phyloP scores from a whole-genome alignment of 2,888 invertebrate species.

The Mellilla xanthometata region DNA sequence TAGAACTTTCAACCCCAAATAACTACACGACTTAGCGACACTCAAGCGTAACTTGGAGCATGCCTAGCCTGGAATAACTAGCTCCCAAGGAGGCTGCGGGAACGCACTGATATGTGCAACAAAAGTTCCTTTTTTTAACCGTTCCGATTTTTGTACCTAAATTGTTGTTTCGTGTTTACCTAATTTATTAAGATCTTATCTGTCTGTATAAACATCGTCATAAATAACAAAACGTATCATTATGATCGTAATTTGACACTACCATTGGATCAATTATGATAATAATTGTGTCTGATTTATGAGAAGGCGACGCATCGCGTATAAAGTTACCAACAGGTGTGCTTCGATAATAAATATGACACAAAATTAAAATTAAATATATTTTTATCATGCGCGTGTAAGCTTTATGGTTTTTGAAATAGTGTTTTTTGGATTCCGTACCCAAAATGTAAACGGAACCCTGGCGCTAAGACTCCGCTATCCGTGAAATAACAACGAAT shows the following conservation, averaged over 20 bases:
- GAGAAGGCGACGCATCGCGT: slow-evolving; percentile 5
- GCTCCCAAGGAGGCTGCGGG: no score
- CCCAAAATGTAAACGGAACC: no score
- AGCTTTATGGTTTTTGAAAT: slow-evolving; percentile 23
- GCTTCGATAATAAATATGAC: slow-evolving; percentile 27
- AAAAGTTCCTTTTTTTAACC: no score
- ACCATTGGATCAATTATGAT: slow-evolving; percentile 4
- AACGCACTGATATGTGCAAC: no score
- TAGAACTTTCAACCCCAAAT: no score
- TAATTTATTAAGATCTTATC: slow-evolving; percentile 8
- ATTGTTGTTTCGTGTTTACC: no score
- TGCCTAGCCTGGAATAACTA: no score
- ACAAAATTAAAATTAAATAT: slow-evolving; percentile 19
- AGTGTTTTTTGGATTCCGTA: slow-evolving; percentile 19
- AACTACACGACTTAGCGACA: no score
- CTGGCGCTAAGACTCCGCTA: no score
- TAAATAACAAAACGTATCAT: slow-evolving; percentile 1
- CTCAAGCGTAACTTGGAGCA: no score
- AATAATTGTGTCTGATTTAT: slow-evolving; percentile 13
- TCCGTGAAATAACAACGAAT: no score
- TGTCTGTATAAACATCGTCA: not conserved
- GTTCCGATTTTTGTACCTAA: no score
- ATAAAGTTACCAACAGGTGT: slow-evolving; percentile 35
- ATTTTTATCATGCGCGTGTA: slow-evolving; percentile 19
- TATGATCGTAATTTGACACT: slow-evolving; percentile 24